Conservation (phyloP, 2,797 vertebrate genomes). For the Miopithecus talapoin region DNA sequence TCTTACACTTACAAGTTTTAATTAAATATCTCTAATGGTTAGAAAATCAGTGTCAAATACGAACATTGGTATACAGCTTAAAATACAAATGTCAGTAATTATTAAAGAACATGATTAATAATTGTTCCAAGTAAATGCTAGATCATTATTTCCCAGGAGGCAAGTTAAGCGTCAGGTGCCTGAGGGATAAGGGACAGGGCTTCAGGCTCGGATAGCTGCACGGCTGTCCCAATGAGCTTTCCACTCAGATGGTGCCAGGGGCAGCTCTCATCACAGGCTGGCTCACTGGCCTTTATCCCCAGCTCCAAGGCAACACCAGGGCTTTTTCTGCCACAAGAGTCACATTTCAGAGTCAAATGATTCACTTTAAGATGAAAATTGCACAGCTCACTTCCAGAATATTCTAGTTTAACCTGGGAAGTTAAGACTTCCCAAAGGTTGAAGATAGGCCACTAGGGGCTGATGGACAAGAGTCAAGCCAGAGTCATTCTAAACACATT, state of each 20-base stretch:
- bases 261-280: background rate
- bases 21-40: slow-evolving; percentile 58
- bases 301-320: background rate
- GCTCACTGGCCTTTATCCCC: background rate
- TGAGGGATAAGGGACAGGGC: background rate
- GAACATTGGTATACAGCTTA: slow-evolving; percentile 20
- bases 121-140: slow-evolving; percentile 60
- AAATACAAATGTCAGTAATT: slow-evolving; percentile 64
- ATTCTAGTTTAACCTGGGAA: slow-evolving; percentile 28
- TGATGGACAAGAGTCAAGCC: background rate
- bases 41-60: slow-evolving; percentile 64
- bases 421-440: background rate
- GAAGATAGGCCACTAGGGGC: background rate
- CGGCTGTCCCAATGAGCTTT: background rate
- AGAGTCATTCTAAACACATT: background rate
- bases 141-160: slow-evolving; percentile 32
- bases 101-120: slow-evolving; percentile 63
- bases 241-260: background rate
- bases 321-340: background rate
- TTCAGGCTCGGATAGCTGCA: background rate
- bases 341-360: background rate
- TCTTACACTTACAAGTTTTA: slow-evolving; percentile 70
- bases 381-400: slow-evolving; percentile 17
- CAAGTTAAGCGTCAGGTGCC: slow-evolving; percentile 4
- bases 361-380: background rate